Evolutionary conservation across 2,888 invertebrate genomes (phyloP), one percentile per base, ranked within the genome.

Genomic region (Meghimatium bilineatum): DNA sequence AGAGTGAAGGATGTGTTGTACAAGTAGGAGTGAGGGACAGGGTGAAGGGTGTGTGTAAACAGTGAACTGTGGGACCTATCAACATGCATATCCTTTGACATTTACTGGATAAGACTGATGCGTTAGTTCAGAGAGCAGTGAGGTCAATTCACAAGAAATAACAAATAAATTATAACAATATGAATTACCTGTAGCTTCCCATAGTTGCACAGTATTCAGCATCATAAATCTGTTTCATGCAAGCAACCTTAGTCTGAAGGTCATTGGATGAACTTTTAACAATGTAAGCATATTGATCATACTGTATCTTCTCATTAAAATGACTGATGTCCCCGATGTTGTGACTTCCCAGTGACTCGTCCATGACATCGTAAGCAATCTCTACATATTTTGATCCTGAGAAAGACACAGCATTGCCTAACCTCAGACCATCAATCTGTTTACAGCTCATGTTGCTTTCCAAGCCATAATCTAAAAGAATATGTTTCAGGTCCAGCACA

Each of bases 221-320:
- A 85, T 90, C 89, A 81, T 91, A 91, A 36, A 90, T 86, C 78
- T 85, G 82, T 85, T 92, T 89, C 89, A 92, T 90, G 83, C 91
- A 92, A 49, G 87, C 88, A 17, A 91, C 88, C 82, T 91, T 92
- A 1, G 88, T 87, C 38, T 89, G 85, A 12, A 87, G 82, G 81
- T 92, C 91, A 38, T 85, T 84, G 23, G 88, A 89, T 32, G 89
- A 88, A 85, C 90, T 90, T 86, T 90, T 91, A 6, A 91, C 74
- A 1, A 89, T 88, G 75, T 89, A 86, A 38, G 90, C 89, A 38
- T 12, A 49, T 26, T 56, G 66, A 20, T n/a, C n/a, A 23, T 49
- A 12, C 44, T 44, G 26, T 29, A 23, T 32, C 8, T 6, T 71
- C 36, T 52, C 76, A 2, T 34, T 32, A 14, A 44, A 17, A 44